Evolutionary conservation across 1,140 invertebrate genomes (phyloP).

Genomic region (Tribolium castaneum): DNA sequence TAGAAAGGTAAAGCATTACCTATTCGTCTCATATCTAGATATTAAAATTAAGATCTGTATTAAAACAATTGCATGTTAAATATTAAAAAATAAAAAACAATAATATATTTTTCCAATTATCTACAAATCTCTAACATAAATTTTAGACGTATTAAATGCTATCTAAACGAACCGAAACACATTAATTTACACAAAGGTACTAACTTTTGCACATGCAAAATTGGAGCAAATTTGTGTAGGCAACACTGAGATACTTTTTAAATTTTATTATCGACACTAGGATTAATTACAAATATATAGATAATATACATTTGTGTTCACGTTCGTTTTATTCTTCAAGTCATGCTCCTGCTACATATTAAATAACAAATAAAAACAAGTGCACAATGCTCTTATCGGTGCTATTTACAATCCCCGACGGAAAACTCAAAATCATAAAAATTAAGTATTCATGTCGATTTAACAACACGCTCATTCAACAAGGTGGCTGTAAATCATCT

Average conservation of each 20-base stretch:
- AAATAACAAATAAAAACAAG: conserved; percentile 59
- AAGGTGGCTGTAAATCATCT: conserved; percentile 7
- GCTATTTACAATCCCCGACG: conserved; percentile 39
- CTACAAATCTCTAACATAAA: conserved; percentile 59
- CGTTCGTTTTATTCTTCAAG: conserved; percentile 30
- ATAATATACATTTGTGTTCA: conserved; percentile 51
- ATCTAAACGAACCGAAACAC: conserved; percentile 53
- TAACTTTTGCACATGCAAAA: conserved; percentile 54
- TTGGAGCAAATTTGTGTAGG: conserved; percentile 53
- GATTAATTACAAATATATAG: conserved; percentile 58
- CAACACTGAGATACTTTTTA: conserved; percentile 55
- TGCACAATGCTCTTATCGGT: conserved; percentile 41
- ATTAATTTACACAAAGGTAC: conserved; percentile 56
- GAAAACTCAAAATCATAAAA: conserved; percentile 44
- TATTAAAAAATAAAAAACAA: conserved; percentile 57
- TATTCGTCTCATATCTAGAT: conserved; percentile 26
- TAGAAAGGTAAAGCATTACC: conserved; percentile 28
- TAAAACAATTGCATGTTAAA: conserved; percentile 45
- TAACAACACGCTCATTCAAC: conserved; percentile 41
- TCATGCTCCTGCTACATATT: conserved; percentile 54
- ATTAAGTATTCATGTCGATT: conserved; percentile 42
- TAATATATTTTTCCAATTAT: conserved; percentile 54
- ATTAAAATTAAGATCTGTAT: conserved; percentile 35
- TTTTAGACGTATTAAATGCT: conserved; percentile 55
- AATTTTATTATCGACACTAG: conserved; percentile 46